Percentiles rank a stretch among this genome's conserved stretches.
phyloP scores from a whole-genome alignment of 2,797 vertebrate species.

The Acanthurus lineatus region DNA sequence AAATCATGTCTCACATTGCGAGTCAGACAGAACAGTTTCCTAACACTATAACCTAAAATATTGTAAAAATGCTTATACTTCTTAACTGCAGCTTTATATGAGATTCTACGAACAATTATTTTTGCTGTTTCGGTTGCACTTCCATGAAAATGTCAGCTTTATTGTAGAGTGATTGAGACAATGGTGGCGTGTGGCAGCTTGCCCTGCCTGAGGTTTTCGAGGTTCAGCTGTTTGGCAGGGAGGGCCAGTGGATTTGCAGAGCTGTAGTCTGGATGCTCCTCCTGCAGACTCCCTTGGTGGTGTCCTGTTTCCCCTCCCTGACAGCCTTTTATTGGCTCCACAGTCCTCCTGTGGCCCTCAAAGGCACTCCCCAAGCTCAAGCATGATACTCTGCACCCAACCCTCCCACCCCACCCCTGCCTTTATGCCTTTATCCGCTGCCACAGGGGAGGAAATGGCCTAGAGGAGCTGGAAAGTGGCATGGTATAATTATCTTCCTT shows the following conservation, averaged over 20 bases:
- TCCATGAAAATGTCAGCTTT: constrained; percentile 54
- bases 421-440: constrained; percentile 14
- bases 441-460: constrained; percentile 22
- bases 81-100: constrained; percentile 2
- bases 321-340: constrained; percentile 57
- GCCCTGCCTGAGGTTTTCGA: constrained; percentile 64
- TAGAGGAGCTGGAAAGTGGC: constrained; percentile 16
- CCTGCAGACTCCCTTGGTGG: constrained; percentile 74
- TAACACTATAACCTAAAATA: constrained; percentile 4
- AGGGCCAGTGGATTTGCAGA: constrained; percentile 75
- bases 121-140: not conserved
- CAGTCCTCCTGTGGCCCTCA: constrained; percentile 41
- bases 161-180: constrained; percentile 56
- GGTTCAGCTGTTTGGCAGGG: constrained; percentile 78
- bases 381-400: constrained; percentile 25
- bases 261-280: constrained; percentile 84
- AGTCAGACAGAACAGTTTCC: not conserved
- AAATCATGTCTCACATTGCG: constrained; percentile 7
- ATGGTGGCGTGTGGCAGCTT: constrained; percentile 69
- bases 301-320: constrained; percentile 70
- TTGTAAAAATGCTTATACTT: not conserved
- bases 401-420: constrained; percentile 1
- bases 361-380: constrained; percentile 24
- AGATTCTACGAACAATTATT: not conserved
- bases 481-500: constrained; percentile 48